Evolutionary conservation across 2,888 invertebrate species (phyloP), one percentile per base, ranked within the genome.

Genomic region (Drosophila phalerata): DNA sequence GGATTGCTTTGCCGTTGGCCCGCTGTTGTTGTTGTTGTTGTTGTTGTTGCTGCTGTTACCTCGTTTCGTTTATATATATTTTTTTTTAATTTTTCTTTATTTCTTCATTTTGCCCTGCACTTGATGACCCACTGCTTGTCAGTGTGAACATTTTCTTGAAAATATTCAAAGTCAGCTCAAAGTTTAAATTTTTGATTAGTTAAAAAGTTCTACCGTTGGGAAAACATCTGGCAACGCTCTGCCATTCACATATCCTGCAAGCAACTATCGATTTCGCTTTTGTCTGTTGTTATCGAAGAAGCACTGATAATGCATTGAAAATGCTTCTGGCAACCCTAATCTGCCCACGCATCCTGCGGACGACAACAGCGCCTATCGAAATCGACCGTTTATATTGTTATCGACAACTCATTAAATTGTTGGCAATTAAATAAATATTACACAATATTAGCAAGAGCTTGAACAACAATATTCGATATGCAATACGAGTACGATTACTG

Each of bases 1-100:
- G 81, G 88, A 78, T 86, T 85, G 84, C 62, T 53, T 65, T 63
- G 77, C 56, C 61, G 62, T 80, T 78, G 70, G 76, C 61, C 68
- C 32, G 63, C 68, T 52, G 43, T 38, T 19, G 47, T 15, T 43
- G 65, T 10, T 40, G 69, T 63, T 60, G 71, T 47, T 30, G 43
- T 56, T 45, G 45, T 48, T 30, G 30, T 30, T 47, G 69, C 63
- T 74, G 81, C 37, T 64, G 67, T 68, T 76, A 62, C 55, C 67
- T 66, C 49, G 67, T 71, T 75, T 70, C 56, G 62, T 47, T 63
- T 42, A 65, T 58, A 78, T 58, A n/a, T 19, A 61, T 63, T 28
- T 28, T 58, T 67, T 61, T 58, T 51, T 25, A 56, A 38, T 52
- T 58, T 67, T 71, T 64, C 17, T 32, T 42, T 47, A 51, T 79